Evolutionary conservation across 2,888 invertebrate genomes (phyloP).

Genomic region (Tenthredo notha): DNA sequence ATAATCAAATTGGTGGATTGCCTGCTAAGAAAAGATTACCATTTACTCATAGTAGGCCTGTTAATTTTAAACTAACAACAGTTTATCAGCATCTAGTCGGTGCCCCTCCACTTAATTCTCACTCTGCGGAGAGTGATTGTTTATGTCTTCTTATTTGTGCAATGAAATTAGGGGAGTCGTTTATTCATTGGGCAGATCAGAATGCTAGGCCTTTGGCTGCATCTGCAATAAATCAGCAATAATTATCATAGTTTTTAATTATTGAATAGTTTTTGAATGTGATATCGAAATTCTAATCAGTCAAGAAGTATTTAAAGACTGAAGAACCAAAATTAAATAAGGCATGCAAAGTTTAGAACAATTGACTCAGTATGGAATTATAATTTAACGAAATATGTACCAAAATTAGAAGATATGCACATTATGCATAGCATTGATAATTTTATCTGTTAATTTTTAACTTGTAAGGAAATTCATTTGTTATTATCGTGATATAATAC

Average conservation of each 20-base stretch:
- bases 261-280: background rate
- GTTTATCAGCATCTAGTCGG: constrained; percentile 81
- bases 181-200: constrained; percentile 81
- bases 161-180: constrained; percentile 80
- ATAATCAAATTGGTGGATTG: background rate
- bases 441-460: background rate
- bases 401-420: background rate
- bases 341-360: background rate
- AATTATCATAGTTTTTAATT: background rate
- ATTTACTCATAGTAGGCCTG: constrained; percentile 59
- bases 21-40: constrained; percentile 57
- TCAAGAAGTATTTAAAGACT: background rate
- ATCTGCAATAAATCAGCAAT: background rate
- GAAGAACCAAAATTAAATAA: background rate
- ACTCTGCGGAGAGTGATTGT: constrained; percentile 87
- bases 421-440: background rate
- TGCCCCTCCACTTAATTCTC: constrained; percentile 79
- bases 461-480: background rate
- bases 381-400: background rate
- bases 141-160: constrained; percentile 83
- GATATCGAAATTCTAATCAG: background rate
- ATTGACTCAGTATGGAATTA: background rate
- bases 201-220: constrained; percentile 74
- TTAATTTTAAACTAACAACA: constrained; percentile 80
- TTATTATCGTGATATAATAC: background rate